These are phyloP conservation scores for Henricia sp. DNA, from an alignment of 53 echinoderm and acorn worm species.

Conservation along the genomic window DNA sequence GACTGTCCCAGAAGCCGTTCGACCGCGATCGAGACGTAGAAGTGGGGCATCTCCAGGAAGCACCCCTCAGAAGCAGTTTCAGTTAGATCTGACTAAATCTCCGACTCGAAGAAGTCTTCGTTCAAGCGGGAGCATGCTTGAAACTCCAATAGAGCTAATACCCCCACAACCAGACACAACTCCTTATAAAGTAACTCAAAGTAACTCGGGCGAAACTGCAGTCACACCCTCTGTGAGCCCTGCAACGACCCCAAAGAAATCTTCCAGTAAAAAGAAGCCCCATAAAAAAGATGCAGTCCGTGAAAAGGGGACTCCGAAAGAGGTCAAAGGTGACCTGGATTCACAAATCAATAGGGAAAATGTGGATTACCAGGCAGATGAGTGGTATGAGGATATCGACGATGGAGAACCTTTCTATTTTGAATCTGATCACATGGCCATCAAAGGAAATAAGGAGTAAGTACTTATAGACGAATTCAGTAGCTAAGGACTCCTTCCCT, in stretches of 20 bases:
- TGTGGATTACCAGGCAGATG: slow-evolving; percentile 72
- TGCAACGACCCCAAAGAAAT: slow-evolving; percentile 1
- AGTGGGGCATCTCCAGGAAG: slow-evolving; percentile 34
- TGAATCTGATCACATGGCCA: slow-evolving; percentile 97
- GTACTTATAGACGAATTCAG: no score
- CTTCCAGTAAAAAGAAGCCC: slow-evolving; percentile 8
- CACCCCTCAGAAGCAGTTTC: slow-evolving; percentile 29
- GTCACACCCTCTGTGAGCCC: slow-evolving; percentile 34
- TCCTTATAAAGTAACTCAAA: slow-evolving; percentile 1
- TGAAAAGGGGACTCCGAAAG: slow-evolving; percentile 3
- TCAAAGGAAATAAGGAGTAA: slow-evolving; percentile 99
- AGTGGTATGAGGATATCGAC: slow-evolving; percentile 88
- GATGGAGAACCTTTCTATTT: slow-evolving; percentile 96
- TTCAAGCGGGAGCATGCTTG: slow-evolving; percentile 42
- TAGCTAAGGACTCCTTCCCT: no score
- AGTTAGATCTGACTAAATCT: slow-evolving; percentile 51
- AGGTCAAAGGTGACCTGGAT: slow-evolving; percentile 10
- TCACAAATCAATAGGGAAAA: slow-evolving; percentile 40
- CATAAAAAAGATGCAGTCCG: slow-evolving; percentile 6
- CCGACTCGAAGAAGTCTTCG: slow-evolving; percentile 62
- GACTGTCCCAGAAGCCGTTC: neutral
- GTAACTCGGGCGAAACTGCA: slow-evolving; percentile 18
- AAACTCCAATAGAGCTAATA: slow-evolving; percentile 4
- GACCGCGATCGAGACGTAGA: slow-evolving; percentile 26
- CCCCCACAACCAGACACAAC: no score